Evolutionary conservation across 2,888 invertebrate species (phyloP).

Genomic region (Erebia palarica): DNA sequence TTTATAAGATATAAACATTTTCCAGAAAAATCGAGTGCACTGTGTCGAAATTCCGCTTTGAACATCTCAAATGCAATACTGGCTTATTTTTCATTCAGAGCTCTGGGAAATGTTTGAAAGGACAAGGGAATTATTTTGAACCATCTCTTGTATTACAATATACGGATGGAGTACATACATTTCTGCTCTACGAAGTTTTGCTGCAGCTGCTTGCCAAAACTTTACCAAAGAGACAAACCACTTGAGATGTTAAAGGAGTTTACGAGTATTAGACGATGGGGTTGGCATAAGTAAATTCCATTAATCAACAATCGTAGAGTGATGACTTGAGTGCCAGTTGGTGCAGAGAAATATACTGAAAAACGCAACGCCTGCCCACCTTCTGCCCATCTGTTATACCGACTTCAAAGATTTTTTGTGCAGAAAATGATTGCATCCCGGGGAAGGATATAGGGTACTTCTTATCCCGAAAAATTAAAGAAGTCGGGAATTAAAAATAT

Average conservation of each 20-base stretch:
- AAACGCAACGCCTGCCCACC: too few species aligned
- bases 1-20: conserved; percentile 39
- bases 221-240: conserved; percentile 6
- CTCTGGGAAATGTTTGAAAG: conserved; percentile 50
- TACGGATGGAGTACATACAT: conserved; percentile 6
- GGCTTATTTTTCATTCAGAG: conserved; percentile 59
- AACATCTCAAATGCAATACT: conserved; percentile 52
- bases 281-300: too few species aligned
- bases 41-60: conserved; percentile 38
- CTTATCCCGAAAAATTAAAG: too few species aligned
- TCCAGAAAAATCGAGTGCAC: conserved; percentile 31
- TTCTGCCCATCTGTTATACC: too few species aligned
- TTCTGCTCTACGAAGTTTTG: conserved; percentile 18
- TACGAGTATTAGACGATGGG: too few species aligned
- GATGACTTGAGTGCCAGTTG: too few species aligned
- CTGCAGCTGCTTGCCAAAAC: conserved; percentile 2
- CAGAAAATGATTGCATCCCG: too few species aligned
- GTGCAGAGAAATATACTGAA: too few species aligned
- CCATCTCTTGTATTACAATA: conserved; percentile 24
- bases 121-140: conserved; percentile 32
- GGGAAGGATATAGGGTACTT: too few species aligned
- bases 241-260: neutral
- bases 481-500: too few species aligned
- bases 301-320: too few species aligned
- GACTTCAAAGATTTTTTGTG: too few species aligned